Evolutionary conservation across 2,113 vertebrate genomes (phyloP).

Genomic region (Agelaius tricolor): DNA sequence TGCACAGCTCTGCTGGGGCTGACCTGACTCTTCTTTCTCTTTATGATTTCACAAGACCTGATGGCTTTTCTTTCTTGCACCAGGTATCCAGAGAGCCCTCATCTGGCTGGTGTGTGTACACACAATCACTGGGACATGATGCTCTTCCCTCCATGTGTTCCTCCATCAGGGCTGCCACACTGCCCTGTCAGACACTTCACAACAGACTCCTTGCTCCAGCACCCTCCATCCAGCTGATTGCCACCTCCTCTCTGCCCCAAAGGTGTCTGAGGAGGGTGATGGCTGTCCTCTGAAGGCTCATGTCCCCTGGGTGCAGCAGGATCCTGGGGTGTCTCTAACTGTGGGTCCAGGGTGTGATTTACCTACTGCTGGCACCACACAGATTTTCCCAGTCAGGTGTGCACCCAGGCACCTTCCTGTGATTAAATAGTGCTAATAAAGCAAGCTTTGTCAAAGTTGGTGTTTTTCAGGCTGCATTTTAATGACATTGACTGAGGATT

Average conservation of each 20-base stretch:
- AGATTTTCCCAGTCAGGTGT: not conserved
- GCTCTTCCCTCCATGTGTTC: accelerated
- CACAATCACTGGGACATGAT: accelerated
- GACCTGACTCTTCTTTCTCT: not conserved
- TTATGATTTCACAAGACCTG: not conserved
- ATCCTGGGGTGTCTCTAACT: not conserved
- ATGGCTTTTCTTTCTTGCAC: not conserved
- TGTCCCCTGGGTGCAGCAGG: not conserved
- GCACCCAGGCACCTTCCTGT: not conserved
- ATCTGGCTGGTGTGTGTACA: not conserved
- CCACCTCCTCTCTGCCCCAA: not conserved
- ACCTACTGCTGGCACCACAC: not conserved
- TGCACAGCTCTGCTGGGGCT: not conserved
- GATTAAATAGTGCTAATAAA: constrained; percentile 3
- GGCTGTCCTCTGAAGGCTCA: accelerated
- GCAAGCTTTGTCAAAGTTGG: not conserved
- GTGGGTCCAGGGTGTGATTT: not conserved
- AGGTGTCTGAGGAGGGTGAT: not conserved
- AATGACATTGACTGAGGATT: constrained; percentile 17
- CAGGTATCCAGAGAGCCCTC: not conserved
- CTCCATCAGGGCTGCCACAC: accelerated
- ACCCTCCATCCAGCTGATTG: not conserved
- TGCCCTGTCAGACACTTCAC: not conserved
- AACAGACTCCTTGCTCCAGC: not conserved
- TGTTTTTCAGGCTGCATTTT: constrained; percentile 28